These are phyloP conservation scores for Halocynthia aurantium DNA, from an alignment of 23 tunicate species.

Conservation along the genomic window DNA sequence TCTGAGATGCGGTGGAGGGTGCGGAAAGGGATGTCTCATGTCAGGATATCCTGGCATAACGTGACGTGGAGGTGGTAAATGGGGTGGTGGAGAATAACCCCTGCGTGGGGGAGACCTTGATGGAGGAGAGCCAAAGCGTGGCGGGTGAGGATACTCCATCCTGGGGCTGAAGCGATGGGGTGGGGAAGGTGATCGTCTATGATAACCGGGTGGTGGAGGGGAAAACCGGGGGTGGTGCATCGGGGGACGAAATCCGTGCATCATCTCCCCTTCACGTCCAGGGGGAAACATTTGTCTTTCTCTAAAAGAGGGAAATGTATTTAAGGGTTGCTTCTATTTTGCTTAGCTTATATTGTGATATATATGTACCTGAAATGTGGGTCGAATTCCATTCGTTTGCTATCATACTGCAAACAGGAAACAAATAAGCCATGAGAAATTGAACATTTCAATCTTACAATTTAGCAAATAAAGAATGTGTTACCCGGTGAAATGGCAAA, in stretches of 20 bases:
- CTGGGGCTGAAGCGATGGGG: slow-evolving; percentile 25
- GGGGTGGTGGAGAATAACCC: too few species aligned
- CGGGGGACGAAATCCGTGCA: not conserved
- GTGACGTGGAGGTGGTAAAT: too few species aligned
- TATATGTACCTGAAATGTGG: slow-evolving; percentile 21
- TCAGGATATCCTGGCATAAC: too few species aligned
- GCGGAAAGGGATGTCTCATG: slow-evolving; percentile 9
- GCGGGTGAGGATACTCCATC: slow-evolving; percentile 13
- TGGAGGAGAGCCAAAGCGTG: slow-evolving; percentile 8
- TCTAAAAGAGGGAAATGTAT: not conserved
- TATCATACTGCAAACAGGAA: not conserved
- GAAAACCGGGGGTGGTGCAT: slow-evolving; percentile 11
- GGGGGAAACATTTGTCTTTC: slow-evolving; percentile 9
- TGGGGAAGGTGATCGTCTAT: not conserved
- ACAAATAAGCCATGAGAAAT: too few species aligned
- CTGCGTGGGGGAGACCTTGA: slow-evolving; percentile 11
- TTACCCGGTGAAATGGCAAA: slow-evolving; percentile 10
- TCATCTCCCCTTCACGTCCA: too few species aligned
- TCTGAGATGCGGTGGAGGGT: slow-evolving; percentile 15
- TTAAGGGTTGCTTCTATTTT: not conserved
- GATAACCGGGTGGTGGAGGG: slow-evolving; percentile 12
- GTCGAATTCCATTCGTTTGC: not conserved
- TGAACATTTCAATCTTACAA: not conserved
- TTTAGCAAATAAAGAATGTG: not conserved
- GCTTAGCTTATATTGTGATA: not conserved